phyloP scores from a whole-genome alignment of 2,797 vertebrate species.

The Percopsis omiscomaycus region DNA sequence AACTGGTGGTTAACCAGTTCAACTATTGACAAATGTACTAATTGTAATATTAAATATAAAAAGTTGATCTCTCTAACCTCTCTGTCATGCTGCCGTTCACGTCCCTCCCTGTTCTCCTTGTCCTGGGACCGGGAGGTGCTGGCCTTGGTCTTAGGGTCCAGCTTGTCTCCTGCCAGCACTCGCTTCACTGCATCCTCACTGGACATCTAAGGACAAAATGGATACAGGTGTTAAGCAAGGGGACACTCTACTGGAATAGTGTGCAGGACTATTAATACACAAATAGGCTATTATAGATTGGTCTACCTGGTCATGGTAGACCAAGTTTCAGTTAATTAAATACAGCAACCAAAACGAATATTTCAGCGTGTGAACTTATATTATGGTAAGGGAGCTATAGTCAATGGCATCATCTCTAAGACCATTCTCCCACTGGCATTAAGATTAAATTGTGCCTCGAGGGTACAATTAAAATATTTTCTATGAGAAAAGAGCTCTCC shows the following conservation, averaged over 20 bases:
- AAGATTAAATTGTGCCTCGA: constrained; percentile 39
- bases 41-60: no score
- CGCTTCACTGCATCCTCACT: constrained; percentile 92
- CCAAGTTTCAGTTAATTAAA: no score
- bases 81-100: constrained; percentile 66
- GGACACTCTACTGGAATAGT: no score
- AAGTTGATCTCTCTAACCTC: constrained; percentile 71
- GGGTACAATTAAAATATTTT: constrained; percentile 56
- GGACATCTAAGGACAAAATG: constrained; percentile 75
- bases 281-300: no score
- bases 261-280: no score
- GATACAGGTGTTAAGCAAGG: constrained; percentile 3
- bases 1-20: no score
- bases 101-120: constrained; percentile 78
- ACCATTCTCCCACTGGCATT: background rate
- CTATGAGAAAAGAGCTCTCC: constrained; percentile 16
- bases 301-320: no score
- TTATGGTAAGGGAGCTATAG: no score
- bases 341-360: no score
- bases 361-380: no score
- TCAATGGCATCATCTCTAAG: background rate
- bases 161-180: constrained; percentile 87
- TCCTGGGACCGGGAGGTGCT: constrained; percentile 79
- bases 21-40: background rate
- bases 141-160: constrained; percentile 78